These are phyloP conservation scores for Acrocephalus kingi DNA, from an alignment of 2,113 vertebrate genomes.

Conservation along the genomic window DNA sequence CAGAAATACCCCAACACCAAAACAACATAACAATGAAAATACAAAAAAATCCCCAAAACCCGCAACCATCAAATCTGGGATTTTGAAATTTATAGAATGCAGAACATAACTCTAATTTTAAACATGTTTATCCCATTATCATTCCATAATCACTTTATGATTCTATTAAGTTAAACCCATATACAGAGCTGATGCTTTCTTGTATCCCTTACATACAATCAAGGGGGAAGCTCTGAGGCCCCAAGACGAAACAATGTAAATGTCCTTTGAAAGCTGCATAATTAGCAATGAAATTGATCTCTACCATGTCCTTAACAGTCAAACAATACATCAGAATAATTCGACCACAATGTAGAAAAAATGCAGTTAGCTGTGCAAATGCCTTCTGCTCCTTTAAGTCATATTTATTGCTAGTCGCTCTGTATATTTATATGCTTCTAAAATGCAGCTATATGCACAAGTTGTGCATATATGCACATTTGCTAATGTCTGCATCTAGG, in stretches of 20 bases:
- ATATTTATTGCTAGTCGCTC: neutral
- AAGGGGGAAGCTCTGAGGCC: neutral
- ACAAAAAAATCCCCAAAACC: fast-evolving
- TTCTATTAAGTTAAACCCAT: neutral
- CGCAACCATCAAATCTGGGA: neutral
- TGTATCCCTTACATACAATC: neutral
- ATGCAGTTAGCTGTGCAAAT: fast-evolving
- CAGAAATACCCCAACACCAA: neutral
- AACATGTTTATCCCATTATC: neutral
- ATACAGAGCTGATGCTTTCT: neutral
- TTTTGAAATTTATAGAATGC: neutral
- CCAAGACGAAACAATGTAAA: neutral
- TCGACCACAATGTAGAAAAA: neutral
- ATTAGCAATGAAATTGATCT: neutral
- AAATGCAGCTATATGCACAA: neutral
- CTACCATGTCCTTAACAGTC: neutral
- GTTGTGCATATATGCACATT: neutral
- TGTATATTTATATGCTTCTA: neutral
- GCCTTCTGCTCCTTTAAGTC: neutral
- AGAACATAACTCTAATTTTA: neutral
- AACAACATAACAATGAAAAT: neutral
- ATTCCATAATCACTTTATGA: neutral
- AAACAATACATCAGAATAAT: neutral
- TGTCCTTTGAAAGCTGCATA: neutral
- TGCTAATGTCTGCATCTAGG: neutral